Evolutionary conservation across 2,113 vertebrate species (phyloP).

Genomic region (Chamaetylas fuelleborni): DNA sequence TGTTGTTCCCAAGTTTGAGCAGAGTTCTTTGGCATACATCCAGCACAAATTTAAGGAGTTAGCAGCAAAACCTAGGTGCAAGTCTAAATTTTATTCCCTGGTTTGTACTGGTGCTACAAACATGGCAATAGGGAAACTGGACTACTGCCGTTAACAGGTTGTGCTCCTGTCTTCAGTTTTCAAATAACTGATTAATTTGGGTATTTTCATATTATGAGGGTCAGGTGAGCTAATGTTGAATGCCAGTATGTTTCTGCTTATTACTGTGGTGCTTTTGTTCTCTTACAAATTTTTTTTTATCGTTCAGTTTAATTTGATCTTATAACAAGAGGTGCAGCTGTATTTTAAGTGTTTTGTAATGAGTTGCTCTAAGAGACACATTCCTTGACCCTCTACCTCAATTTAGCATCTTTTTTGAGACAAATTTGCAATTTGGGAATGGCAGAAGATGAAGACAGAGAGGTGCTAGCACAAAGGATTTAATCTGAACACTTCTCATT

Average conservation of each 20-base stretch:
- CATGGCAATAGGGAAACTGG: not conserved
- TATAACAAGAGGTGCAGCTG: slow-evolving; percentile 29
- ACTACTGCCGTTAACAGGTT: not conserved
- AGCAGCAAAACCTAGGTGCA: not conserved
- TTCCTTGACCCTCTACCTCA: slow-evolving; percentile 70
- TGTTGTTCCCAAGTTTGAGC: not conserved
- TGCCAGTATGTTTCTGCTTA: slow-evolving; percentile 1
- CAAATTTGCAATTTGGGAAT: slow-evolving; percentile 65
- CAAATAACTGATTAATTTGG: slow-evolving; percentile 11
- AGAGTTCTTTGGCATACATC: not conserved
- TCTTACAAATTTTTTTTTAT: not conserved
- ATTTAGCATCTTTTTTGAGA: slow-evolving; percentile 62
- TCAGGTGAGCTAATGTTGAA: slow-evolving; percentile 34
- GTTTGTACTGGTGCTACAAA: not conserved
- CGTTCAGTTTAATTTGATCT: slow-evolving; percentile 47
- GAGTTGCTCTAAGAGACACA: slow-evolving; percentile 54
- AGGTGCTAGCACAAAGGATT: slow-evolving; percentile 65
- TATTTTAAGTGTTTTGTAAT: slow-evolving; percentile 64
- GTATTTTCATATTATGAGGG: slow-evolving; percentile 16
- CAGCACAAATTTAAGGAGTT: not conserved
- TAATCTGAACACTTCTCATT: slow-evolving; percentile 68
- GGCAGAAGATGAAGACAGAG: slow-evolving; percentile 58
- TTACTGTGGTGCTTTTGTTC: slow-evolving; percentile 33
- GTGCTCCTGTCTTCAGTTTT: not conserved
- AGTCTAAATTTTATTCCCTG: not conserved